Evolutionary conservation across 2,113 vertebrate species (phyloP).

Genomic region (Larimichthys crocea): DNA sequence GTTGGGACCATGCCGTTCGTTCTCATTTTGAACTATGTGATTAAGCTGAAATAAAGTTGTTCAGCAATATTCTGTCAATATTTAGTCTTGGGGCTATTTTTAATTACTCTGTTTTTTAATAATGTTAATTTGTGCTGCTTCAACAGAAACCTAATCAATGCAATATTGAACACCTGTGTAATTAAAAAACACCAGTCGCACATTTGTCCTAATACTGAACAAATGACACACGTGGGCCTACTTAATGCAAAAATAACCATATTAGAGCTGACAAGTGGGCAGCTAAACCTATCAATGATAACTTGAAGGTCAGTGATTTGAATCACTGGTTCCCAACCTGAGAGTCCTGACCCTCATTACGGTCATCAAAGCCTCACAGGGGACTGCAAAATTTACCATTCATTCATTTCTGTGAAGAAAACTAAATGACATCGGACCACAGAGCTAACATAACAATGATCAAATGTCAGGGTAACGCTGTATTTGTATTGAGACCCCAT

Average conservation of each 20-base stretch:
- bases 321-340: too few species aligned
- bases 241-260: background rate
- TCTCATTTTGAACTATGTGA: background rate
- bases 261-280: background rate
- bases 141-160: conserved; percentile 2
- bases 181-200: background rate
- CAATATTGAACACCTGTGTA: background rate
- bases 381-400: too few species aligned
- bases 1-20: background rate
- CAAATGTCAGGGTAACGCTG: too few species aligned
- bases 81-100: conserved; percentile 2
- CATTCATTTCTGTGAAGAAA: too few species aligned
- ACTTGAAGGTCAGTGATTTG: too few species aligned
- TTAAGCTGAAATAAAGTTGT: conserved; percentile 20
- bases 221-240: background rate
- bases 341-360: too few species aligned
- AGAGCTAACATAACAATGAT: too few species aligned
- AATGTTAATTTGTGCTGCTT: background rate
- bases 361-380: too few species aligned
- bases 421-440: too few species aligned
- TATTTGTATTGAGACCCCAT: too few species aligned
- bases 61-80: conserved; percentile 10
- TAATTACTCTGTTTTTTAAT: background rate
- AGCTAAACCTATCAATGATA: background rate
- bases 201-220: background rate